phyloP scores from a whole-genome alignment of 2,888 invertebrate genomes.

The Sphaerophoria taeniata region DNA sequence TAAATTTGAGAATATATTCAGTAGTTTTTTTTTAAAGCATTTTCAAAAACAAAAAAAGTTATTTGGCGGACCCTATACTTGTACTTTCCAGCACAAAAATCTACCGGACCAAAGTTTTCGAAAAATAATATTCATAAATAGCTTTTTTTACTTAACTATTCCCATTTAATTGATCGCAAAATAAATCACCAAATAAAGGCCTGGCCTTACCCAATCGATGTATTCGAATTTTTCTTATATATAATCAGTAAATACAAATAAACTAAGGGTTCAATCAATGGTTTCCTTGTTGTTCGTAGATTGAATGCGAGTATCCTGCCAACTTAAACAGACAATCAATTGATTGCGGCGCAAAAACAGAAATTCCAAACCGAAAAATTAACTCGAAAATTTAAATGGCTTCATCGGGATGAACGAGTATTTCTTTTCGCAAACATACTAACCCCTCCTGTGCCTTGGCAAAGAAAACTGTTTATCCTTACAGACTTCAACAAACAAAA shows the following conservation, averaged over 20 bases:
- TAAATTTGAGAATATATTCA: too few relatives aligned
- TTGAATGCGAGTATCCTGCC: background rate
- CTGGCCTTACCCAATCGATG: too few relatives aligned
- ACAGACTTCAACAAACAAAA: constrained; percentile 12
- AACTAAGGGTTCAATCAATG: constrained; percentile 37
- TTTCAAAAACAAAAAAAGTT: too few relatives aligned
- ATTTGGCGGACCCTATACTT: too few relatives aligned
- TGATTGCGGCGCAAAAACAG: constrained; percentile 14
- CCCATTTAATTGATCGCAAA: too few relatives aligned
- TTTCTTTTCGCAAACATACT: constrained; percentile 8
- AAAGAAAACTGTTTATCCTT: constrained; percentile 19
- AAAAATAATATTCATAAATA: too few relatives aligned
- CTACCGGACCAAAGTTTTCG: too few relatives aligned
- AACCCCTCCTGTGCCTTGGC: background rate
- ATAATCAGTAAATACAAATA: constrained; percentile 35
- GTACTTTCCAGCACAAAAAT: too few relatives aligned
- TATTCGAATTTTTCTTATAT: constrained; percentile 1
- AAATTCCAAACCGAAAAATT: constrained; percentile 4
- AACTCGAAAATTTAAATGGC: constrained; percentile 35
- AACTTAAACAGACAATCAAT: constrained; percentile 29
- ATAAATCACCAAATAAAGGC: too few relatives aligned
- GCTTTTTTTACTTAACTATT: too few relatives aligned
- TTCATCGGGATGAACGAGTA: constrained; percentile 6
- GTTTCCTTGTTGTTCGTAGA: constrained; percentile 31
- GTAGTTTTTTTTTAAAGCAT: too few relatives aligned